Evolutionary conservation across 2,888 invertebrate species (phyloP), one percentile per base, ranked within the genome.

Genomic region (Epinotia demarniana): DNA sequence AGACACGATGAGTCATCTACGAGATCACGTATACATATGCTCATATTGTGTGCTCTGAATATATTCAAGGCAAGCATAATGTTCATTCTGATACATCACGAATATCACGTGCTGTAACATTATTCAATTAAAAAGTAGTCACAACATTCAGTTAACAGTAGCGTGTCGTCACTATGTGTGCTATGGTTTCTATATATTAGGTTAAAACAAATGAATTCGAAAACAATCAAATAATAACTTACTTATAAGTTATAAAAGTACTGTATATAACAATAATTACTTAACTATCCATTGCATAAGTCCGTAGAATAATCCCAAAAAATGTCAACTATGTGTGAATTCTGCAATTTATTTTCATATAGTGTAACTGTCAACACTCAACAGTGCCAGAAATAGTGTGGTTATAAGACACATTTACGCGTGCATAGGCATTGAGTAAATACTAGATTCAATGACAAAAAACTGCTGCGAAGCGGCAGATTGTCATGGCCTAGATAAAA

Each of bases 401-500:
- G 16, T 53, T 53, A 66, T 66, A 33, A 12, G n/a, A 66, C 33
- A 53, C n/a, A 53, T 66, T 66, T 61, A 62, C 2, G 18, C n/a
- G 4, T 39, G 18, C 11, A 62, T 43, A 9, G 43, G 18, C n/a
- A 43, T 18, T 49, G 19, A 23, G 11, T 27, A 64, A 49, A n/a
- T 27, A 18, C 64, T 23, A 16, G 64, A 64, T 23, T 64, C 13
- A 49, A 49, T 27, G 64, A 46, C 43, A 19, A 63, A 64, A 64
- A 12, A 23, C 57, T 53, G n/a, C n/a, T 53, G 53, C 53, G n/a
- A 2, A n/a, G 8, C 53, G 43, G 43, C 43, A 63, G 19, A 46
- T 63, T 46, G 63, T 33, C 61, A 61, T 43, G 63, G 19, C 43
- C 63, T 63, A 63, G 16, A 63, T 63, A 63, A 63, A 43, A 12